Conservation (phyloP, 2,888 invertebrate species). For the Petrolisthes manimaculis region DNA sequence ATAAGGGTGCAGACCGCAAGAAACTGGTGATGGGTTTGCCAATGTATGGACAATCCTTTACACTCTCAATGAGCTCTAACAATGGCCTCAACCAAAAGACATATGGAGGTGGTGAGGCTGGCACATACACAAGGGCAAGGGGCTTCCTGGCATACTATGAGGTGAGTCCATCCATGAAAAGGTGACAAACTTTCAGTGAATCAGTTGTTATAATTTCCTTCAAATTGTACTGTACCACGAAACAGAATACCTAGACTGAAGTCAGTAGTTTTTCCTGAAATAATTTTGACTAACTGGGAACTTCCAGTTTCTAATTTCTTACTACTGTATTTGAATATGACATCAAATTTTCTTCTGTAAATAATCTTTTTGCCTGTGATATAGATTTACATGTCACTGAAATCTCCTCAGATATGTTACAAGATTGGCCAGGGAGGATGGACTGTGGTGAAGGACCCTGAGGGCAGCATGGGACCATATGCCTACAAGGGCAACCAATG, state of each 20-base stretch:
- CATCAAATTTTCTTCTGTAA: no score
- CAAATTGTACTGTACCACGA: not conserved
- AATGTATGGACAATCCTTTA: conserved; percentile 90
- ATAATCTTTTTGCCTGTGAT: not conserved
- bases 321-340: no score
- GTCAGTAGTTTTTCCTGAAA: not conserved
- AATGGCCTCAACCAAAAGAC: conserved; percentile 79
- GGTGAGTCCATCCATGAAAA: conserved; percentile 29
- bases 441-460: conserved; percentile 80
- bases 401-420: conserved; percentile 62
- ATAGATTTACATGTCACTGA: no score
- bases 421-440: conserved; percentile 78
- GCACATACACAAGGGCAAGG: conserved; percentile 78
- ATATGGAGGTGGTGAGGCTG: conserved; percentile 79
- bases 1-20: conserved; percentile 76
- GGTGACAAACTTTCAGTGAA: not conserved
- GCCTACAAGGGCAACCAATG: conserved; percentile 85
- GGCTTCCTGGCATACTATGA: conserved; percentile 83
- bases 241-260: not conserved
- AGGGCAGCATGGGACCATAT: conserved; percentile 77
- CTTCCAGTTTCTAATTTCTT: not conserved
- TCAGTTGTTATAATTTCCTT: no score
- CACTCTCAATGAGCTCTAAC: conserved; percentile 75
- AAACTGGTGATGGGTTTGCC: conserved; percentile 82
- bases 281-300: not conserved